Conservation (phyloP, 2,113 vertebrate genomes). For the Hippocampus guttulatus region DNA sequence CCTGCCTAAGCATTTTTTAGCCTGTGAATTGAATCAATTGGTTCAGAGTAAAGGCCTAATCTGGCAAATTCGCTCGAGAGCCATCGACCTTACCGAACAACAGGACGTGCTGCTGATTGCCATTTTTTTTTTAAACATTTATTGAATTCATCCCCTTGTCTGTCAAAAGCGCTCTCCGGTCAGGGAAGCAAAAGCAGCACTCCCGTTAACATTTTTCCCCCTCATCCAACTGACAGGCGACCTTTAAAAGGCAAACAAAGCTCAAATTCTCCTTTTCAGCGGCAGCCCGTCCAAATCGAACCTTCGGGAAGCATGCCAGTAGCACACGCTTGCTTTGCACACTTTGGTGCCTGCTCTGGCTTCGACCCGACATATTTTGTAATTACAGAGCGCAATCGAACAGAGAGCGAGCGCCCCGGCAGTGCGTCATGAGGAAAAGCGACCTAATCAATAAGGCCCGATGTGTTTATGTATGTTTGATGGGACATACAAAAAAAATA, state of each 20-base stretch:
- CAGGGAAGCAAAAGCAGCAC: neutral
- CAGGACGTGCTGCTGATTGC: too few species aligned
- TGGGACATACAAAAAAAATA: slow-evolving; percentile 15
- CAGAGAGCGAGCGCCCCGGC: neutral
- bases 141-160: neutral
- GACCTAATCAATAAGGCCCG: neutral
- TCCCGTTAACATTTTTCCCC: neutral
- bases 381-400: neutral
- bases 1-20: slow-evolving; percentile 47
- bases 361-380: slow-evolving; percentile 22
- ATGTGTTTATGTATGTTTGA: slow-evolving; percentile 14
- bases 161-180: neutral
- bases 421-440: neutral
- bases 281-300: slow-evolving; percentile 15
- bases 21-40: too few species aligned
- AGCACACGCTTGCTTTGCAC: slow-evolving; percentile 20
- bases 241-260: slow-evolving; percentile 20
- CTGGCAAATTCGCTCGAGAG: too few species aligned
- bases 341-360: neutral
- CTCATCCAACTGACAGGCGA: slow-evolving; percentile 41
- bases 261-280: slow-evolving; percentile 16
- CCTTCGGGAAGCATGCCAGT: slow-evolving; percentile 2
- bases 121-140: too few species aligned
- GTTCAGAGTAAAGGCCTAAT: too few species aligned
- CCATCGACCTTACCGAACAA: neutral